phyloP scores from a whole-genome alignment of 2,113 vertebrate species.

The Leucosticte australis region DNA sequence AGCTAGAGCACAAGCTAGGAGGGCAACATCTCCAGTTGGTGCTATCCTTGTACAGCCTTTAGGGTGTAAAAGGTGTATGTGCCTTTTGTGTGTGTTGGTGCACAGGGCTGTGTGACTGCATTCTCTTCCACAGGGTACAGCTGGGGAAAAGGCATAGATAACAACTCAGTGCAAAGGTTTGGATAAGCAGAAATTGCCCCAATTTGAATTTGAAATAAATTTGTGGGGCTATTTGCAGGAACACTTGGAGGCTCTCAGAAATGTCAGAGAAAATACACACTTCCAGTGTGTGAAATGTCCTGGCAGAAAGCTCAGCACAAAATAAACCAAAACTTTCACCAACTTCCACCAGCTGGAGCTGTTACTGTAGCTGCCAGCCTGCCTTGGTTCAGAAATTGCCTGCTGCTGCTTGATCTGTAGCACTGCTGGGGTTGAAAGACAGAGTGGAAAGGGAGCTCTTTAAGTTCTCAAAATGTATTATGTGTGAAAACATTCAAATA shows the following conservation, averaged over 20 bases:
- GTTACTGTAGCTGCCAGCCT: constrained; percentile 54
- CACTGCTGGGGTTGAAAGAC: constrained; percentile 18
- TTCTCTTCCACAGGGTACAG: not conserved
- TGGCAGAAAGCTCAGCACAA: constrained; percentile 35
- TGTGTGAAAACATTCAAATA: constrained; percentile 49
- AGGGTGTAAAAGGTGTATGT: not conserved
- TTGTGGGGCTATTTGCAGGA: not conserved
- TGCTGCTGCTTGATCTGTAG: constrained; percentile 21
- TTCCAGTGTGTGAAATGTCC: not conserved
- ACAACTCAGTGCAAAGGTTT: not conserved
- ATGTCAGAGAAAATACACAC: constrained; percentile 15
- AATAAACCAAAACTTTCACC: constrained; percentile 54
- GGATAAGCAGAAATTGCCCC: not conserved
- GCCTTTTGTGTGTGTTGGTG: not conserved
- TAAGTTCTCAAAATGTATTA: constrained; percentile 28
- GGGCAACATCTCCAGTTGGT: not conserved
- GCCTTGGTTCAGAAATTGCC: constrained; percentile 4
- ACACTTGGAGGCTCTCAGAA: not conserved
- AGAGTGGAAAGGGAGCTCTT: constrained; percentile 36
- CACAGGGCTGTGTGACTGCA: not conserved
- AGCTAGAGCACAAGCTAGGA: not conserved
- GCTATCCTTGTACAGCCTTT: not conserved
- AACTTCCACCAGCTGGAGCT: constrained; percentile 60
- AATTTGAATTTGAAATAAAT: not conserved
- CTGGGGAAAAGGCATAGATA: not conserved